Evolutionary conservation across 2,888 invertebrate species (phyloP).

Genomic region (Taenaris catops): DNA sequence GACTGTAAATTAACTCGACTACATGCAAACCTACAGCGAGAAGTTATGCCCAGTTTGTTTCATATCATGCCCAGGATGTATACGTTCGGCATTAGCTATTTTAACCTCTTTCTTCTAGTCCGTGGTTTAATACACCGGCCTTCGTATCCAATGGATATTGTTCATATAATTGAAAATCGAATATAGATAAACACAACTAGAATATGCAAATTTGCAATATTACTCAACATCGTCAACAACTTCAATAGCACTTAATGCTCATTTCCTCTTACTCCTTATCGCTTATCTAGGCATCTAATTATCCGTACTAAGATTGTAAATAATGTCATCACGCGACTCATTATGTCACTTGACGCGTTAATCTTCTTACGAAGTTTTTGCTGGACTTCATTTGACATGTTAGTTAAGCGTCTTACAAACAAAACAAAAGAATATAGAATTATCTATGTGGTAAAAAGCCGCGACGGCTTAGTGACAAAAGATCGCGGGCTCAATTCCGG

Average conservation of each 20-base stretch:
- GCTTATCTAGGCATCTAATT: conserved; percentile 13
- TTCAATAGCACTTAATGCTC: conserved; percentile 6
- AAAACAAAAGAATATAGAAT: neutral
- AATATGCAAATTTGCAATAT: conserved; percentile 2
- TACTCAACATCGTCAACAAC: conserved; percentile 3
- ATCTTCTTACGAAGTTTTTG: conserved; percentile 12
- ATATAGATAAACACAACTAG: conserved; percentile 1
- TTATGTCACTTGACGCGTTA: conserved; percentile 9
- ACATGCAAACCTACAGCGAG: too few relatives aligned
- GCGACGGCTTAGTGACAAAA: too few relatives aligned
- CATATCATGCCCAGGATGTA: too few relatives aligned
- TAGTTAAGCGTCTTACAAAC: conserved; percentile 2
- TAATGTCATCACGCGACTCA: conserved; percentile 12
- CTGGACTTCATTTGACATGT: conserved; percentile 10
- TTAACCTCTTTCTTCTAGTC: too few relatives aligned
- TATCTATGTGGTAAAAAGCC: conserved; percentile 4
- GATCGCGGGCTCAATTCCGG: too few relatives aligned
- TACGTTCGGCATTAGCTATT: too few relatives aligned
- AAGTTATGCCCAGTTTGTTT: too few relatives aligned
- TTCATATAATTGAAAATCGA: too few relatives aligned
- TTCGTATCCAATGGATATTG: too few relatives aligned
- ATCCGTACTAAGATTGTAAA: conserved; percentile 14
- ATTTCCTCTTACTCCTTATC: conserved; percentile 15
- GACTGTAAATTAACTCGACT: too few relatives aligned
- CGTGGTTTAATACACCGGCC: too few relatives aligned